phyloP scores from a whole-genome alignment of 2,888 invertebrate species.

The Dugesia japonica region DNA sequence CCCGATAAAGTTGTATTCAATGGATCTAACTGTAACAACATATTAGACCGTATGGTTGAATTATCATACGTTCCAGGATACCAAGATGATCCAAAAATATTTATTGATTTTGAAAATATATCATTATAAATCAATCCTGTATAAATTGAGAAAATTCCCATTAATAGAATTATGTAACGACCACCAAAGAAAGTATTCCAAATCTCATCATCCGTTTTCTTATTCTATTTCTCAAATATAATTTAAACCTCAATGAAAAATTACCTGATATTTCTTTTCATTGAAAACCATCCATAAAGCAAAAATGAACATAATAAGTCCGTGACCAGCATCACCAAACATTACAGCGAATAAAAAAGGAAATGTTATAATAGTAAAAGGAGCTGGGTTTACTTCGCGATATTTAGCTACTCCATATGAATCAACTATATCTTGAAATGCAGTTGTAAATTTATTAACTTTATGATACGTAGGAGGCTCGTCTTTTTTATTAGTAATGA shows the following conservation, averaged over 20 bases:
- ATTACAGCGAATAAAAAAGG: conserved; percentile 93
- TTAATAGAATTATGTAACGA: conserved; percentile 84
- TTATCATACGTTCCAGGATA: conserved; percentile 35
- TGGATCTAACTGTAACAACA: conserved; percentile 25
- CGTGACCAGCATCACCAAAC: conserved; percentile 95
- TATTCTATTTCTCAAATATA: conserved; percentile 14
- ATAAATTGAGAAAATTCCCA: conserved; percentile 94
- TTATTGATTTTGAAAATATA: conserved; percentile 82
- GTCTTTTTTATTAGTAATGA: conserved; percentile 62
- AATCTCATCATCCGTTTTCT: conserved; percentile 54
- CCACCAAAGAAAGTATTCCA: conserved; percentile 97
- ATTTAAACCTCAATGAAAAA: not conserved
- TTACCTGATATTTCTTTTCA: conserved; percentile 12
- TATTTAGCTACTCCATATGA: conserved; percentile 90
- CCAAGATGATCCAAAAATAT: conserved; percentile 86
- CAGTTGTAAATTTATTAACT: conserved; percentile 84
- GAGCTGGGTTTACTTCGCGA: conserved; percentile 89
- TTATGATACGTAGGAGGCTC: conserved; percentile 89
- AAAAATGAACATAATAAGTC: conserved; percentile 72
- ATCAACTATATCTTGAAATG: conserved; percentile 78
- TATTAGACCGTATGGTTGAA: not conserved
- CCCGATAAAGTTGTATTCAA: conserved; percentile 34
- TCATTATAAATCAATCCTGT: conserved; percentile 95
- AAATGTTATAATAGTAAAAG: conserved; percentile 89
- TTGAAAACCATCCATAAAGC: conserved; percentile 66